These are phyloP conservation scores for Lampris megalopsis DNA, from an alignment of 2,113 vertebrate species.

Conservation along the genomic window DNA sequence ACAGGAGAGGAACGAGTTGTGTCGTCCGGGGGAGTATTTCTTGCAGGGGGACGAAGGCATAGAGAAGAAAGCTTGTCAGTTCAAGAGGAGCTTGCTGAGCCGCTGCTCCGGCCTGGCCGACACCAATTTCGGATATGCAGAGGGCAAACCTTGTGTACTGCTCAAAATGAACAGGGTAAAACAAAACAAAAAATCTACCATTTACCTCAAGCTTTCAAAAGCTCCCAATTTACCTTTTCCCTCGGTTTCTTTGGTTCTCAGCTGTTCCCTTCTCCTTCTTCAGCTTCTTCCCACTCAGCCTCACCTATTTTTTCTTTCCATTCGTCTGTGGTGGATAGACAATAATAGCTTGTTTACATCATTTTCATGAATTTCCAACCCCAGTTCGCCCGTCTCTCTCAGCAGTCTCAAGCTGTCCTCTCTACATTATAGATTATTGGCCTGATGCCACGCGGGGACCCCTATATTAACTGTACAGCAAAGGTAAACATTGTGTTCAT, in stretches of 20 bases:
- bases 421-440: conserved; percentile 89
- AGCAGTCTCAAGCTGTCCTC: conserved; percentile 8
- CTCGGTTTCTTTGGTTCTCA: background rate
- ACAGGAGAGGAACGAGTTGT: conserved; percentile 86
- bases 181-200: no score
- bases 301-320: background rate
- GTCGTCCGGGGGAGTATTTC: conserved; percentile 79
- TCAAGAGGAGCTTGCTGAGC: conserved; percentile 84
- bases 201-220: background rate
- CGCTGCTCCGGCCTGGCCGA: conserved; percentile 88
- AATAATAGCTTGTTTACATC: no score
- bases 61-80: conserved; percentile 86
- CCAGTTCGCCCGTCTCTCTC: background rate
- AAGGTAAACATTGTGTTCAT: conserved; percentile 84
- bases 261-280: background rate
- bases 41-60: conserved; percentile 68
- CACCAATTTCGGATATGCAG: conserved; percentile 87
- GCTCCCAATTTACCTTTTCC: background rate
- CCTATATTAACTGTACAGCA: conserved; percentile 85
- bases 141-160: conserved; percentile 90
- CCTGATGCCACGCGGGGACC: conserved; percentile 88
- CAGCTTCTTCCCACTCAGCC: background rate
- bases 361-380: no score
- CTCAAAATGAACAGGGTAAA: conserved; percentile 98
- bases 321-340: no score